A percentile compares a stretch with the other conserved stretches of the same genome.
phyloP scores from a whole-genome alignment of 2,113 vertebrate species.

The Platichthys flesus region DNA sequence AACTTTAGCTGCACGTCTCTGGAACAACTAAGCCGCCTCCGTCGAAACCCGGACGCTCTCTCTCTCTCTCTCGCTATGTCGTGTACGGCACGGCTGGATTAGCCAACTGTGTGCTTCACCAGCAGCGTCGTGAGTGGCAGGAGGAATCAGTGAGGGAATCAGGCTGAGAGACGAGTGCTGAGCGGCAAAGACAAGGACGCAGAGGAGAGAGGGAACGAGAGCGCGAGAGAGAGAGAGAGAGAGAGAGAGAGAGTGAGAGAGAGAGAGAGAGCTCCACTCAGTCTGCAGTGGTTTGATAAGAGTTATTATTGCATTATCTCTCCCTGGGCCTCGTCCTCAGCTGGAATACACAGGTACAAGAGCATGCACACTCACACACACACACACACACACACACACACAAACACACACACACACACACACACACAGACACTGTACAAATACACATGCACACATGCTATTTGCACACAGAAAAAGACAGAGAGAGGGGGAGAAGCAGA shows the following conservation, averaged over 20 bases:
- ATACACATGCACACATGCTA: slow-evolving; percentile 33
- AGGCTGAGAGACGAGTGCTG: slow-evolving; percentile 60
- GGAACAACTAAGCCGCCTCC: no score
- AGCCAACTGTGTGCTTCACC: slow-evolving; percentile 30
- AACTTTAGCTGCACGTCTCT: background rate
- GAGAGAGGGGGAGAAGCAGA: background rate
- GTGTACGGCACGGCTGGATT: slow-evolving; percentile 49
- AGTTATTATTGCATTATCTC: slow-evolving; percentile 83
- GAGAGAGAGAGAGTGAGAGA: background rate
- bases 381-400: slow-evolving; percentile 17
- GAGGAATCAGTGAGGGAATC: slow-evolving; percentile 59
- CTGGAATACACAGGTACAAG: slow-evolving; percentile 53
- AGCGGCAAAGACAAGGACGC: slow-evolving; percentile 53
- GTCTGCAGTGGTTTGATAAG: slow-evolving; percentile 81
- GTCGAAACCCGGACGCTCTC: background rate
- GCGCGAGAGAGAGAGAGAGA: background rate
- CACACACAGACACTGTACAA: slow-evolving; percentile 18
- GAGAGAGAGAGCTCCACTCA: slow-evolving; percentile 60
- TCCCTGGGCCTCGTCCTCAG: slow-evolving; percentile 71
- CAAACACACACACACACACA: slow-evolving; percentile 16
- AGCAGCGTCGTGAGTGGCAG: slow-evolving; percentile 55
- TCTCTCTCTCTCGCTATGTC: background rate
- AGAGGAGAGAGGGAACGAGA: slow-evolving; percentile 34
- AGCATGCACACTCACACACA: slow-evolving; percentile 28
- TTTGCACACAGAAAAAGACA: slow-evolving; percentile 25